Percentiles rank a stretch among this genome's conserved stretches.
These are phyloP conservation scores for Ellobium chinense DNA, from an alignment of 2,888 invertebrate genomes.

Conservation along the genomic window DNA sequence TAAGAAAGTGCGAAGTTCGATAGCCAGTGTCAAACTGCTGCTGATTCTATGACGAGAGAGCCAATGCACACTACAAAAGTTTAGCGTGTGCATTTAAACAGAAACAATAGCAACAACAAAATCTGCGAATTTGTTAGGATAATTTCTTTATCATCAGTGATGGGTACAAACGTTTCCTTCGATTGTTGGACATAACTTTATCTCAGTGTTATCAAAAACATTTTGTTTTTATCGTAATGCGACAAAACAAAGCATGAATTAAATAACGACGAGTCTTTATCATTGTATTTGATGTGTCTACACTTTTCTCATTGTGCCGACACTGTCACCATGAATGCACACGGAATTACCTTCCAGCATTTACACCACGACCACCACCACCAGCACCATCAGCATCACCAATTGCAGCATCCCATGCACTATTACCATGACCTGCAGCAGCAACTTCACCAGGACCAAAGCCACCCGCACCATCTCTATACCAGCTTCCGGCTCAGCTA, in stretches of 20 bases:
- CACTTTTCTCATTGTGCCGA: background rate
- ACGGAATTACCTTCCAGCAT: slow-evolving; percentile 14
- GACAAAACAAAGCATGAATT: background rate
- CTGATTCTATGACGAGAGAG: too few species aligned
- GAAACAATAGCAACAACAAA: too few species aligned
- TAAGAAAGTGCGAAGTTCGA: too few species aligned
- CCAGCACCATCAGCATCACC: slow-evolving; percentile 26
- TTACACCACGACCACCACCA: slow-evolving; percentile 40
- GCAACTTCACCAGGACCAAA: slow-evolving; percentile 37
- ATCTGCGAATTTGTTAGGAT: too few species aligned
- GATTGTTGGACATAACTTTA: too few species aligned
- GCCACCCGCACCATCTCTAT: slow-evolving; percentile 44
- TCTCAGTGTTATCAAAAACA: too few species aligned
- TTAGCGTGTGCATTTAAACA: too few species aligned
- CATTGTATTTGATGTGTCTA: slow-evolving; percentile 24
- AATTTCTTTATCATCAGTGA: too few species aligned
- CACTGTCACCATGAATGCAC: background rate
- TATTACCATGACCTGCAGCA: slow-evolving; percentile 38
- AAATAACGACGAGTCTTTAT: background rate
- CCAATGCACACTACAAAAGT: too few species aligned
- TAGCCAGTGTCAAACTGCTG: too few species aligned
- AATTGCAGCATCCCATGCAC: background rate
- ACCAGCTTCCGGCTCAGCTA: slow-evolving; percentile 45
- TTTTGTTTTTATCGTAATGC: too few species aligned
- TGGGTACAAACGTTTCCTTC: too few species aligned